Conservation (phyloP, 2,113 vertebrate species). For the Cnemophilus loriae region DNA sequence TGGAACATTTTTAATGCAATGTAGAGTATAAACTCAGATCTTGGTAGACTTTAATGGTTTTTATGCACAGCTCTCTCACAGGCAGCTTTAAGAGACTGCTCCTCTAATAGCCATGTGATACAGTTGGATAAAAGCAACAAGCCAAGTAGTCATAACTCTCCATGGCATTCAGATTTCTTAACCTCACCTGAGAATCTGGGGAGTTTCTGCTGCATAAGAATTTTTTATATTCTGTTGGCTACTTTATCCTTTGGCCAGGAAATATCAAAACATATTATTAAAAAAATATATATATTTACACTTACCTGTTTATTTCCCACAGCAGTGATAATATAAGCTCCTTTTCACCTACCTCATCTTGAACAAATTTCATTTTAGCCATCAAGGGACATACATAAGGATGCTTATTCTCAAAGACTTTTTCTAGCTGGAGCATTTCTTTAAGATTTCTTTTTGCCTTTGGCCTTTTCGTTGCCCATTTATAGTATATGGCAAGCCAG, state of each 20-base stretch:
- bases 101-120: neutral
- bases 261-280: constrained; percentile 39
- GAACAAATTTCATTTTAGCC: constrained; percentile 22
- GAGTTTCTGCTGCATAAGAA: neutral
- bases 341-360: constrained; percentile 41
- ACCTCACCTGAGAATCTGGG: neutral
- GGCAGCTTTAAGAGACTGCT: neutral
- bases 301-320: constrained; percentile 27
- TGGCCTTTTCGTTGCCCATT: neutral
- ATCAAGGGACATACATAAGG: neutral
- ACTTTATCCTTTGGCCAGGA: neutral
- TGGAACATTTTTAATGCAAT: neutral
- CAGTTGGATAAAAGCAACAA: neutral
- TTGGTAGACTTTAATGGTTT: neutral
- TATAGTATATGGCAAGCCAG: neutral
- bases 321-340: neutral
- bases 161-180: neutral
- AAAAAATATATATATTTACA: constrained; percentile 5
- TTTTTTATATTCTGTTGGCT: neutral
- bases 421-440: neutral
- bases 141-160: neutral
- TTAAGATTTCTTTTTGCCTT: neutral
- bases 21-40: neutral
- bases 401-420: neutral
- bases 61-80: neutral